A percentile compares a stretch with the other conserved stretches of the same genome.
Conservation (phyloP, 2,888 invertebrate genomes). For the Eristalis tenax region DNA sequence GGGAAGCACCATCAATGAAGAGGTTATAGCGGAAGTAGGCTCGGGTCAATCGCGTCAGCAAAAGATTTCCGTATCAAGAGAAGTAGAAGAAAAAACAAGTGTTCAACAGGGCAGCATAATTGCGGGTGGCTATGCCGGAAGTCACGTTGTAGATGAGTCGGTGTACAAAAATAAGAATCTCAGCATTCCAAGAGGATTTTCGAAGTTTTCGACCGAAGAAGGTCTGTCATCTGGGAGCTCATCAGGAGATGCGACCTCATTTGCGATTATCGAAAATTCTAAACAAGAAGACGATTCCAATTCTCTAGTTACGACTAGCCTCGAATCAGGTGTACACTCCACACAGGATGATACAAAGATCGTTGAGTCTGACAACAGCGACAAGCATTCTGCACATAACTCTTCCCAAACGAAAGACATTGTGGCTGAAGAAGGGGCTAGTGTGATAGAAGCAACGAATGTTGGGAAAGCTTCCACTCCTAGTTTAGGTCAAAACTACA, state of each 20-base stretch:
- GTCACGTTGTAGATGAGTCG: not conserved
- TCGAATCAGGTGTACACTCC: too few species aligned
- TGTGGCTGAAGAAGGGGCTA: not conserved
- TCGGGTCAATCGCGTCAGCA: not conserved
- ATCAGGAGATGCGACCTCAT: not conserved
- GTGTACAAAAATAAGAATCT: not conserved
- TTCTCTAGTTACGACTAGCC: too few species aligned
- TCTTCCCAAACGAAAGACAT: not conserved
- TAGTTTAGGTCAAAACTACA: not conserved
- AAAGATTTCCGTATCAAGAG: not conserved
- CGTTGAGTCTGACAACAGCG: too few species aligned
- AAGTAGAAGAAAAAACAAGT: not conserved
- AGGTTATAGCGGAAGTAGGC: not conserved
- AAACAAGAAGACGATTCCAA: too few species aligned
- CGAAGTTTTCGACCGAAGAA: not conserved
- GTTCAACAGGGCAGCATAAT: not conserved
- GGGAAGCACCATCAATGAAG: not conserved
- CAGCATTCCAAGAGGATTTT: constrained; percentile 3
- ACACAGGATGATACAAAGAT: too few species aligned
- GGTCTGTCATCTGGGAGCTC: not conserved
- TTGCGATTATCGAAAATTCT: not conserved
- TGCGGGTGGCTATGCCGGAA: not conserved
- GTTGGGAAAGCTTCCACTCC: not conserved
- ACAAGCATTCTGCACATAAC: too few species aligned
- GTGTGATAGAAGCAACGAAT: not conserved